Evolutionary conservation across 35 echinoderm and acorn worm genomes (phyloP), one percentile per base, ranked within the genome.

Genomic region (Anneissia japonica): DNA sequence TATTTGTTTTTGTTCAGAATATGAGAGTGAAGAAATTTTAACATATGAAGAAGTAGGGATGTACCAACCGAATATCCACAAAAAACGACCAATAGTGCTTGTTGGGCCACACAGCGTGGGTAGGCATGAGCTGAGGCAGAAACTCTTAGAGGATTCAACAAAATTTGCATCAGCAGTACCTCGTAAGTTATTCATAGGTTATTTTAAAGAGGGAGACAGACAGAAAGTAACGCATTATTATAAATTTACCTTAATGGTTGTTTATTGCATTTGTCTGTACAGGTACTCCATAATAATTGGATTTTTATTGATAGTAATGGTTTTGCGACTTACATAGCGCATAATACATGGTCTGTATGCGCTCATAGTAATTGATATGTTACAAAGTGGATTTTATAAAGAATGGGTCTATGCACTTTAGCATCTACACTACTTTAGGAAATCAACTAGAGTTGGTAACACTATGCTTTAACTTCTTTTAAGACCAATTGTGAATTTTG

Each of bases 131-230:
- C 77, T 98, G 41, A 91, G 88, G 39, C 86, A 92, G 79, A 98
- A 83, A 84, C 55, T 98, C 39, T 76, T 98, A 38, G 95, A 94
- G 40, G 56, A 85, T 72, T 80, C 91, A 31, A 38, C 74, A 0
- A 81, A 77, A 34, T 98, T 85, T 73, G 89, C 87, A 83, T 86
- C 91, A 89, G 95, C 95, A 30, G 89, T 98, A 72, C 95, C 95
- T 76, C 95, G 95, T 98, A 98, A 93, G 95, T 97, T 30, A 12
- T n/a, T n/a, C n/a, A n/a, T n/a, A n/a, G n/a, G n/a, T n/a, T n/a
- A n/a, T n/a, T n/a, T n/a, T n/a, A n/a, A n/a, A n/a, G n/a, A n/a
- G n/a, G n/a, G n/a, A n/a, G n/a, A n/a, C n/a, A n/a, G n/a, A n/a
- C n/a, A n/a, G n/a, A n/a, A n/a, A n/a, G n/a, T n/a, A n/a, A n/a